Evolutionary conservation across 2,888 invertebrate species (phyloP).

Genomic region (Serripes groenlandicus): DNA sequence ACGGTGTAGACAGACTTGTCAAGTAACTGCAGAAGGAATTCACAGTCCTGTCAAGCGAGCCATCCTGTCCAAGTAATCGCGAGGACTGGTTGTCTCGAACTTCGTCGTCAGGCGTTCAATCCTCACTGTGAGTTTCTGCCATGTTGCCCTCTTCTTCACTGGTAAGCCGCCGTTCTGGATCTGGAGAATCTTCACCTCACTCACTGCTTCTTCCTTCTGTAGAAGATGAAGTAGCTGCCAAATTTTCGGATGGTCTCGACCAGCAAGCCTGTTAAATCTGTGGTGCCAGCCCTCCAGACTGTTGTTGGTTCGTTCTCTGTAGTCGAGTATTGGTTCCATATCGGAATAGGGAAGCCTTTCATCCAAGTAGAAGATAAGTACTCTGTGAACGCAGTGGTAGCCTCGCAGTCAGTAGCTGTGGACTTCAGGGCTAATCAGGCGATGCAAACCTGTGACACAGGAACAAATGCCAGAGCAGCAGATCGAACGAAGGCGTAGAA

Average conservation of each 20-base stretch:
- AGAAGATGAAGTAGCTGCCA: conserved; percentile 12
- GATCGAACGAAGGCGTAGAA: conserved; percentile 12
- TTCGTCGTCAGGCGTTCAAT: too few relatives aligned
- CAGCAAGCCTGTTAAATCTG: conserved; percentile 18
- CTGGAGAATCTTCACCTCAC: conserved; percentile 22
- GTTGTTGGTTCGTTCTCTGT: conserved; percentile 20
- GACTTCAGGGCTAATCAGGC: conserved; percentile 12
- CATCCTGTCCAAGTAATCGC: too few relatives aligned
- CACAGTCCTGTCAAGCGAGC: too few relatives aligned
- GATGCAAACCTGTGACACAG: background rate
- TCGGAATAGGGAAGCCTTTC: background rate
- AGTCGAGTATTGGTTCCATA: background rate
- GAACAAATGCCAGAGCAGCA: conserved; percentile 12
- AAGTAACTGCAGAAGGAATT: too few relatives aligned
- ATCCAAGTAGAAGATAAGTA: conserved; percentile 6
- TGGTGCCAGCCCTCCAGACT: conserved; percentile 14
- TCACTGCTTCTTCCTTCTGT: conserved; percentile 13
- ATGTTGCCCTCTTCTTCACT: too few relatives aligned
- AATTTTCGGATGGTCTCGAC: conserved; percentile 3
- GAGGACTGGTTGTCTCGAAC: too few relatives aligned
- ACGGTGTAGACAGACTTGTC: too few relatives aligned
- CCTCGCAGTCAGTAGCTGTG: conserved; percentile 17
- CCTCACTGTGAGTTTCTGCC: too few relatives aligned
- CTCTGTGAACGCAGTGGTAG: background rate
- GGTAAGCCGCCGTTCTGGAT: conserved; percentile 12